Evolutionary conservation across 2,113 vertebrate genomes (phyloP).

Genomic region (Catharus fuscescens): DNA sequence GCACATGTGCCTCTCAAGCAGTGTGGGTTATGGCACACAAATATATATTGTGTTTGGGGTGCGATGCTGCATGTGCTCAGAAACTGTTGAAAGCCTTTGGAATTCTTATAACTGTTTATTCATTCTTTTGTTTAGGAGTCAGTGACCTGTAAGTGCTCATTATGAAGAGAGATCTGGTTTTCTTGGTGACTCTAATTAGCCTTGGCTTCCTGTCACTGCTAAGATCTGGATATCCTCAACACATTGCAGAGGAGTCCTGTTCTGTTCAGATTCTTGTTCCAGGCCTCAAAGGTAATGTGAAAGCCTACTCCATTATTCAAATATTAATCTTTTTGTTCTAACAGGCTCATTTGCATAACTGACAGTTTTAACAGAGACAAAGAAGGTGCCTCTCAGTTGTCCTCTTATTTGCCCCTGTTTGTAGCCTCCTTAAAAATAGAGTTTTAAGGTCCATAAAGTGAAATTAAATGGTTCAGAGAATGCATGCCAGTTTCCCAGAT

Average conservation of each 20-base stretch:
- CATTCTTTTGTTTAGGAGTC: conserved; percentile 73
- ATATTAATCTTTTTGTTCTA: conserved; percentile 8
- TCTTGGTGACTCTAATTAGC: conserved; percentile 75
- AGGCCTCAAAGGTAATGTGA: conserved; percentile 91
- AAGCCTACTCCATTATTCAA: neutral
- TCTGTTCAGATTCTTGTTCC: conserved; percentile 96
- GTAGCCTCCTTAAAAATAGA: neutral
- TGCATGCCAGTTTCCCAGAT: neutral
- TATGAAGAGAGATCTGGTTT: conserved; percentile 82
- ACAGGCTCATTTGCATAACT: neutral
- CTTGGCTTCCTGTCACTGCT: conserved; percentile 80
- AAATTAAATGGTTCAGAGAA: neutral
- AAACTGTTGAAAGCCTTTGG: neutral
- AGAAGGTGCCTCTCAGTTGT: neutral
- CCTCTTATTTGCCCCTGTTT: neutral
- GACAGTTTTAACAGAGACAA: neutral
- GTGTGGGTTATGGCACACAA: neutral
- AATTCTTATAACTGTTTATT: conserved; percentile 69
- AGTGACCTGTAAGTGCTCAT: conserved; percentile 70
- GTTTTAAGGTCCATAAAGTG: neutral
- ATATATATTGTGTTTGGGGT: neutral
- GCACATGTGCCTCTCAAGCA: neutral
- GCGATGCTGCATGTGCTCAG: neutral
- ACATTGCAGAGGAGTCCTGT: conserved; percentile 88
- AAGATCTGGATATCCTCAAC: conserved; percentile 80